phyloP scores from a whole-genome alignment of 2,888 invertebrate species.

The Melinaea menophilus region DNA sequence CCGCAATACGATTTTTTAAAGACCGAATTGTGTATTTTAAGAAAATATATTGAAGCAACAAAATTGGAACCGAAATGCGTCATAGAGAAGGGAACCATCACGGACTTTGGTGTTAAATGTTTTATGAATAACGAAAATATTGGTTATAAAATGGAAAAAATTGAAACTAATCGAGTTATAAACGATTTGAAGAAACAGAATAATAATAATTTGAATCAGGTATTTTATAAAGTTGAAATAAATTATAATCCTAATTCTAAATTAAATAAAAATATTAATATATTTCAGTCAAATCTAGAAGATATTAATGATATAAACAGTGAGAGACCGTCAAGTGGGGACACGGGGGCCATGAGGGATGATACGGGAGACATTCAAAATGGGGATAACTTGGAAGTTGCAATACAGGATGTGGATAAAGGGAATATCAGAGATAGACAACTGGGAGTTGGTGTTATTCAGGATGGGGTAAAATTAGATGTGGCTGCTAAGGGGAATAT shows the following conservation, averaged over 20 bases:
- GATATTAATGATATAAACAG: not conserved
- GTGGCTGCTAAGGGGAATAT: constrained; percentile 19
- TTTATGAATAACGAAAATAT: constrained; percentile 52
- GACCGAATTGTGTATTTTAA: constrained; percentile 50
- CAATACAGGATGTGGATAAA: no score
- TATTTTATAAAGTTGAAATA: constrained; percentile 26
- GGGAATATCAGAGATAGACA: no score
- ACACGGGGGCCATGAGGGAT: no score
- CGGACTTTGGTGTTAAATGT: constrained; percentile 39
- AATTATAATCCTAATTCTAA: not conserved
- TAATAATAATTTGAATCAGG: constrained; percentile 63
- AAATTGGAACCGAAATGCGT: constrained; percentile 45
- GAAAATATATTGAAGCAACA: constrained; percentile 47
- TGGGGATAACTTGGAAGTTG: no score
- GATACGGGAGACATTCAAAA: no score
- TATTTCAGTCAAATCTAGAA: constrained; percentile 36
- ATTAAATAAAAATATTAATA: not conserved
- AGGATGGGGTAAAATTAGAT: constrained; percentile 32
- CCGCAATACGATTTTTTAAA: constrained; percentile 50
- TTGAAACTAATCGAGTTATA: constrained; percentile 47
- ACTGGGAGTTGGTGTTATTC: not conserved
- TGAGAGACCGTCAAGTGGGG: no score
- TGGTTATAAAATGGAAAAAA: constrained; percentile 30
- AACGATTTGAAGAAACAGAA: constrained; percentile 66
- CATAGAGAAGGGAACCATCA: constrained; percentile 49